Evolutionary conservation across 2,888 invertebrate genomes (phyloP).

Genomic region (Emmelina monodactyla): DNA sequence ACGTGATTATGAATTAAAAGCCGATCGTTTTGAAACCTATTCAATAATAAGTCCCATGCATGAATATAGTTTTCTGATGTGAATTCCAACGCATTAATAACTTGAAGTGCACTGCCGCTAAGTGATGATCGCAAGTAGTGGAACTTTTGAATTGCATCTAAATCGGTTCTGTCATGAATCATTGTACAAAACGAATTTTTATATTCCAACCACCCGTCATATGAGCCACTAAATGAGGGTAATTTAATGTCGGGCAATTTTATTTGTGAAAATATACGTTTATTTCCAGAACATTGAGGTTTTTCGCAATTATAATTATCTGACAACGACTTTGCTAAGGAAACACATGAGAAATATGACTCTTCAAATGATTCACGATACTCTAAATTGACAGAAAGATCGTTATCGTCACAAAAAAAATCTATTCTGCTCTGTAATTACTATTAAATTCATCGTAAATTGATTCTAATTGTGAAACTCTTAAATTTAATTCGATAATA

Average conservation of each 20-base stretch:
- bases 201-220: not conserved
- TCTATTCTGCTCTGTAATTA: too few species aligned
- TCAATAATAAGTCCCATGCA: slow-evolving; percentile 9
- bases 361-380: too few species aligned
- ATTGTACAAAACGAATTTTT: not conserved
- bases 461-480: too few species aligned
- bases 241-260: not conserved
- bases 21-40: slow-evolving; percentile 7
- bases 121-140: not conserved
- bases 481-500: too few species aligned
- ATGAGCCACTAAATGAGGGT: not conserved
- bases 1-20: slow-evolving; percentile 10
- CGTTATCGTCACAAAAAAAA: too few species aligned
- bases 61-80: slow-evolving; percentile 7
- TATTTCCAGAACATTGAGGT: too few species aligned
- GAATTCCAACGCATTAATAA: slow-evolving; percentile 11
- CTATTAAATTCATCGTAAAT: too few species aligned
- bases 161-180: not conserved
- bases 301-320: too few species aligned
- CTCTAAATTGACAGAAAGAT: too few species aligned
- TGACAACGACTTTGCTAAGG: too few species aligned
- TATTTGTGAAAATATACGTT: not conserved
- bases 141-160: slow-evolving; percentile 1
- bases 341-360: too few species aligned
- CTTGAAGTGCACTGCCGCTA: slow-evolving; percentile 8